These are phyloP conservation scores for Ranitomeya variabilis DNA, from an alignment of 2,113 vertebrate species.

Conservation along the genomic window DNA sequence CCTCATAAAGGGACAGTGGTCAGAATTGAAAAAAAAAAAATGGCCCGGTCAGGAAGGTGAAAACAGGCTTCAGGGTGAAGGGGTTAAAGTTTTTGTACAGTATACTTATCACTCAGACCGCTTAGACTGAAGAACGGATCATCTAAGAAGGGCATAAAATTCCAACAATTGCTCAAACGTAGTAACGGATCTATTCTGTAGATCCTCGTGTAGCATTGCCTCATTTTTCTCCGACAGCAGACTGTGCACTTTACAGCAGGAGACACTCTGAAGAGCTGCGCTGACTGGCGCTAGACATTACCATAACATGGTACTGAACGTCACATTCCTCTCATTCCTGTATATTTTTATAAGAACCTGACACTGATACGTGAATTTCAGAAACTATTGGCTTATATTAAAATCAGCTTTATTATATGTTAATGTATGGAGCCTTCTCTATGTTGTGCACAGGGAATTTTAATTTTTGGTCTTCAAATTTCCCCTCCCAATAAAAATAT, in stretches of 20 bases:
- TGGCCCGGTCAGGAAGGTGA: too few relatives aligned
- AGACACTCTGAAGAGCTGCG: not conserved
- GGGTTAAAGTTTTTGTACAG: too few relatives aligned
- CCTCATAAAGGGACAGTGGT: too few relatives aligned
- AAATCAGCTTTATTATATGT: not conserved
- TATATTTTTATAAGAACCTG: conserved; percentile 23
- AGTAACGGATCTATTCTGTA: too few relatives aligned
- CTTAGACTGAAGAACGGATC: not conserved
- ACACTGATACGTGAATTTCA: conserved; percentile 19
- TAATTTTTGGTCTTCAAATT: not conserved
- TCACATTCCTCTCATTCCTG: conserved; percentile 17
- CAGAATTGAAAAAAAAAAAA: too few relatives aligned
- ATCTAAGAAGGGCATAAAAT: not conserved
- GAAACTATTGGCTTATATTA: conserved; percentile 28
- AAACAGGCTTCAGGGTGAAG: too few relatives aligned
- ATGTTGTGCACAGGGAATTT: not conserved
- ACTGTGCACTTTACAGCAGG: conserved; percentile 27
- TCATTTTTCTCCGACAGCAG: not conserved
- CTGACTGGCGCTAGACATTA: conserved; percentile 21
- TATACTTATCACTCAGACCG: too few relatives aligned
- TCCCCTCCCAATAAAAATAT: not conserved
- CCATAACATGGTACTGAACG: not conserved
- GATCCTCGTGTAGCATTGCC: not conserved
- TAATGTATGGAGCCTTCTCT: not conserved
- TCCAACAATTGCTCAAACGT: not conserved